phyloP scores from a whole-genome alignment of 2,113 vertebrate genomes.

The Litocranius walleri region DNA sequence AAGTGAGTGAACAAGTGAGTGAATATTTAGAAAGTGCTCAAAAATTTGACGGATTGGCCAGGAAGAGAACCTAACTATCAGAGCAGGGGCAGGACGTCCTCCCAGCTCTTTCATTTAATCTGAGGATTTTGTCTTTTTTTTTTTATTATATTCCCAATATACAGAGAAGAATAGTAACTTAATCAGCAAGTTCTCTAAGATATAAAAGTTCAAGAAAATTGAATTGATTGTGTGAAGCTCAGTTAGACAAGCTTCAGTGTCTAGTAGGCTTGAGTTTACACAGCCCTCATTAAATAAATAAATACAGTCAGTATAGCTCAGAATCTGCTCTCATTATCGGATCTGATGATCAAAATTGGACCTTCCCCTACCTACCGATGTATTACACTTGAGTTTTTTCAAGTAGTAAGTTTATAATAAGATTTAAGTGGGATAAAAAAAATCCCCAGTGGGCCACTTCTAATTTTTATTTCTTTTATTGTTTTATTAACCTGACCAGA shows the following conservation, averaged over 20 bases:
- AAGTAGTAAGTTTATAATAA: not conserved
- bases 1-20: not conserved
- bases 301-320: not conserved
- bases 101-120: not conserved
- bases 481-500: not conserved
- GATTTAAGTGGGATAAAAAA: not conserved
- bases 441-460: not conserved
- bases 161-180: not conserved
- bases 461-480: not conserved
- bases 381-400: not conserved
- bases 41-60: not conserved
- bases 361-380: not conserved
- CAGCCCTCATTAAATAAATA: not conserved
- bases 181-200: not conserved
- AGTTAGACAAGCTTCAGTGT: not conserved
- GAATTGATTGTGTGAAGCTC: not conserved
- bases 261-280: not conserved
- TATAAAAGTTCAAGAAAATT: not conserved
- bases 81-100: not conserved
- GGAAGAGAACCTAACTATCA: not conserved
- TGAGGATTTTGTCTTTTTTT: not conserved
- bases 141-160: not conserved
- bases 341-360: not conserved
- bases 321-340: not conserved
- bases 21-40: not conserved